Conservation (phyloP, 2,113 vertebrate species). For the Andinoacara biseriatus region DNA sequence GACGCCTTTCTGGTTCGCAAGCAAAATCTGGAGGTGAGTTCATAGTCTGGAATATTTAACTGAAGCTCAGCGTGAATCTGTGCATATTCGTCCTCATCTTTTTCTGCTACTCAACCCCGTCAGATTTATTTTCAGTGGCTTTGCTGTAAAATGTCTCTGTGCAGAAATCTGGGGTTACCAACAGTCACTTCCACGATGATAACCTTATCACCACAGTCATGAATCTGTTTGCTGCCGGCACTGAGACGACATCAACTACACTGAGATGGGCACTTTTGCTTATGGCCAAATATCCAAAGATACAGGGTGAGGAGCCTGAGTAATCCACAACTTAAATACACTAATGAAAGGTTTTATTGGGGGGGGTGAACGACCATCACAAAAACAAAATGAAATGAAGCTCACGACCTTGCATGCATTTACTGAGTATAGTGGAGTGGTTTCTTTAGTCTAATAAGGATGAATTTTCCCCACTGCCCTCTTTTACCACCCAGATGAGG, state of each 20-base stretch:
- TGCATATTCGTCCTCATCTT: too few relatives aligned
- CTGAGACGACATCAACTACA: conserved; percentile 9
- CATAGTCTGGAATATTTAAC: background rate
- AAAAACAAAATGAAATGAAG: background rate
- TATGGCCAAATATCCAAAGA: conserved; percentile 52
- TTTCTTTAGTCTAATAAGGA: background rate
- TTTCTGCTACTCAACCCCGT: too few relatives aligned
- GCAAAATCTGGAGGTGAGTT: conserved; percentile 46
- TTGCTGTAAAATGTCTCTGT: background rate
- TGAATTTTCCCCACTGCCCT: background rate
- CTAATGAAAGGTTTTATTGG: conserved; percentile 8
- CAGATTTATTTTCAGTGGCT: background rate
- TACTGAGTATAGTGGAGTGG: background rate
- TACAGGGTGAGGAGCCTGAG: conserved; percentile 28
- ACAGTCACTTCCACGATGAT: background rate
- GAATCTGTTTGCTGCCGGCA: too few relatives aligned
- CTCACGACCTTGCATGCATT: background rate
- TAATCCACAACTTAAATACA: conserved; percentile 64
- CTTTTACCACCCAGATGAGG: conserved; percentile 10
- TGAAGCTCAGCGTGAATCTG: background rate
- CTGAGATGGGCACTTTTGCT: conserved; percentile 75
- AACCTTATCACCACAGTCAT: too few relatives aligned
- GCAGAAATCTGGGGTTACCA: conserved; percentile 37
- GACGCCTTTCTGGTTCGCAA: conserved; percentile 48
- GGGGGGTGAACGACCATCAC: background rate